These are phyloP conservation scores for Gulo gulo DNA, from an alignment of 2,113 vertebrate species.

Conservation along the genomic window DNA sequence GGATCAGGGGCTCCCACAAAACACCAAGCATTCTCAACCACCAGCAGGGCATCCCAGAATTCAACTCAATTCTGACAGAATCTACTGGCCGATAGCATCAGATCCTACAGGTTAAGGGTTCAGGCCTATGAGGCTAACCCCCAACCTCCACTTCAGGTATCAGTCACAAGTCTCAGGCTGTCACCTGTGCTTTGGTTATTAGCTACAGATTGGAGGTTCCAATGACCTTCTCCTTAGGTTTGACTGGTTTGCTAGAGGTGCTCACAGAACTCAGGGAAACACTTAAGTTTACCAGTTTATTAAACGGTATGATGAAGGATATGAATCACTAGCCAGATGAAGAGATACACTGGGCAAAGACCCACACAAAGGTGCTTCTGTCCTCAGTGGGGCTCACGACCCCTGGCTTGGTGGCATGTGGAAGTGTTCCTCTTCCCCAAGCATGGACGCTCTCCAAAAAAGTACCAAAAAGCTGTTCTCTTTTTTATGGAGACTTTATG, in stretches of 20 bases:
- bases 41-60: background rate
- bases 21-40: background rate
- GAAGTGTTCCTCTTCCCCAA: background rate
- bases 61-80: background rate
- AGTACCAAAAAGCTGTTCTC: background rate
- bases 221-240: background rate
- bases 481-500: background rate
- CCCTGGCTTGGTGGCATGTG: background rate
- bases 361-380: background rate
- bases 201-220: background rate
- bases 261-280: background rate
- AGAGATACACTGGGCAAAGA: background rate
- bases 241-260: background rate
- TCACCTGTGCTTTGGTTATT: background rate
- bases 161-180: background rate
- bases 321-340: background rate
- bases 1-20: background rate
- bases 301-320: background rate
- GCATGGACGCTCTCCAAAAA: background rate
- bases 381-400: background rate
- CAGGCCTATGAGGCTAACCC: background rate
- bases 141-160: background rate
- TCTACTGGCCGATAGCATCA: background rate
- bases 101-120: background rate
- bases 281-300: background rate